Conservation (phyloP, 2,888 invertebrate species). For the Athetis lepigone region DNA sequence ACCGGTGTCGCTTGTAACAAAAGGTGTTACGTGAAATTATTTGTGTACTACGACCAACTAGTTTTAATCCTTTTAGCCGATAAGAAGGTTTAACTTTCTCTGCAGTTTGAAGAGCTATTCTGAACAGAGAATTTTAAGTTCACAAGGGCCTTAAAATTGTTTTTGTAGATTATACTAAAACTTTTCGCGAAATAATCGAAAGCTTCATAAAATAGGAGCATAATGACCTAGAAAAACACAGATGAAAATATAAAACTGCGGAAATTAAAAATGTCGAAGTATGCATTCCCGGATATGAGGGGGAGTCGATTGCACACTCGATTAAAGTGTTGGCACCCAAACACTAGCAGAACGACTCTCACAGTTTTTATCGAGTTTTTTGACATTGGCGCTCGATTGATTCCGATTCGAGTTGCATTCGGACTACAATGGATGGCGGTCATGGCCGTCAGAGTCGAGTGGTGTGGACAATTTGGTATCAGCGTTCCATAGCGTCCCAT, state of each 20-base stretch:
- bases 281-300: conserved; percentile 65
- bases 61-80: conserved; percentile 60
- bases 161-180: no score
- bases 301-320: conserved; percentile 73
- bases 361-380: conserved; percentile 83
- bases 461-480: conserved; percentile 75
- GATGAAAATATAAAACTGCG: conserved; percentile 40
- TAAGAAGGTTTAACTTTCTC: conserved; percentile 23
- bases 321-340: conserved; percentile 78
- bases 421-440: conserved; percentile 78
- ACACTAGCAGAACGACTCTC: conserved; percentile 77
- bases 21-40: conserved; percentile 73
- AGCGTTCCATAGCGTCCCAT: conserved; percentile 68
- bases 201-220: background rate
- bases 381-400: conserved; percentile 81
- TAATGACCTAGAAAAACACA: background rate
- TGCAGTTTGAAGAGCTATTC: background rate
- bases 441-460: conserved; percentile 79
- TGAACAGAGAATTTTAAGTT: background rate
- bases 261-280: conserved; percentile 61
- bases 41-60: conserved; percentile 61
- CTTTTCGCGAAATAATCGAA: background rate
- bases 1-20: conserved; percentile 55
- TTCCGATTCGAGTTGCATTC: conserved; percentile 79
- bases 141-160: no score